phyloP scores from a whole-genome alignment of 2,888 invertebrate genomes.

The Quadroppia sp. region DNA sequence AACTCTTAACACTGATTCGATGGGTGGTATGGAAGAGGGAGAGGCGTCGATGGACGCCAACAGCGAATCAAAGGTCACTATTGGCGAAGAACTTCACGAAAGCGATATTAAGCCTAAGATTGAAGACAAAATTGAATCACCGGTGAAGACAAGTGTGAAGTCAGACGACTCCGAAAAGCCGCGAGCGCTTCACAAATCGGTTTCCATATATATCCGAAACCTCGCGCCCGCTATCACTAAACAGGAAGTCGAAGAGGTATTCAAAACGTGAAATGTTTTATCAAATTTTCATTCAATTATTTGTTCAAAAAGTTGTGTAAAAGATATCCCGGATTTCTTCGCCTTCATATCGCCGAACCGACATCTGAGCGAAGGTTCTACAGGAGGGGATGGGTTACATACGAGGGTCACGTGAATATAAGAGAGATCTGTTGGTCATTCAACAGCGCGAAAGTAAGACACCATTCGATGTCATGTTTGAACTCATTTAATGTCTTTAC shows the following conservation, averaged over 20 bases:
- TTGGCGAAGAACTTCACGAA: neutral
- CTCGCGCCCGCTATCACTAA: constrained; percentile 93
- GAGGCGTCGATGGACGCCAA: constrained; percentile 42
- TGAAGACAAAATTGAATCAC: neutral
- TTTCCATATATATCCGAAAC: constrained; percentile 93
- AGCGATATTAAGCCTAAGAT: neutral
- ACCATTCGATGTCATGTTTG: constrained; percentile 8
- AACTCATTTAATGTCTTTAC: constrained; percentile 17
- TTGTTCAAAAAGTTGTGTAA: constrained; percentile 69
- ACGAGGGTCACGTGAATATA: constrained; percentile 91
- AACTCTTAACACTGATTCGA: constrained; percentile 40
- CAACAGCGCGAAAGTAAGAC: constrained; percentile 77
- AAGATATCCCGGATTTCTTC: constrained; percentile 84
- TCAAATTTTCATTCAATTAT: constrained; percentile 25
- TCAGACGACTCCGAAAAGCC: constrained; percentile 49
- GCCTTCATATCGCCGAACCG: constrained; percentile 95
- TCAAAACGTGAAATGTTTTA: constrained; percentile 48
- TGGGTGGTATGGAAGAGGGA: constrained; percentile 39
- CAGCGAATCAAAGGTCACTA: constrained; percentile 29
- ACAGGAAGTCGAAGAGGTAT: constrained; percentile 89
- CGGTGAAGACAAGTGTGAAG: neutral
- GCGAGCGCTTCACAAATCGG: constrained; percentile 78
- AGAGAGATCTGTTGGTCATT: constrained; percentile 99
- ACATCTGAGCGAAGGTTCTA: constrained; percentile 93
- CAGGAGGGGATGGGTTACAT: constrained; percentile 97